phyloP scores from a whole-genome alignment of 2,888 invertebrate species.

The Chymomyza caudatula region DNA sequence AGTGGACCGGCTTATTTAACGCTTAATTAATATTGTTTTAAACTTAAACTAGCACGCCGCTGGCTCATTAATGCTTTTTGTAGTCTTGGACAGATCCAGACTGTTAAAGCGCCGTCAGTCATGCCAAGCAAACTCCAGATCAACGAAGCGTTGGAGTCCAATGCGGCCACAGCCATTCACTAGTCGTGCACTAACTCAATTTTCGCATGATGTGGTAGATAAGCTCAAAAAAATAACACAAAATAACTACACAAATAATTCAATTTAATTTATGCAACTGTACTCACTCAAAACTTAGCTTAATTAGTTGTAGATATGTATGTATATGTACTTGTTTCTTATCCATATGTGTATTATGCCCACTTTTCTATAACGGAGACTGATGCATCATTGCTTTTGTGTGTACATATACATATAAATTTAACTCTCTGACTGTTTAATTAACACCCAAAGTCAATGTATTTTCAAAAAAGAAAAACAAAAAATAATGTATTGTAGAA shows the following conservation, averaged over 20 bases:
- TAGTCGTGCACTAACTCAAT: constrained; percentile 58
- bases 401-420: constrained; percentile 25
- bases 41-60: constrained; percentile 5
- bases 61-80: constrained; percentile 25
- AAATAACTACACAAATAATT: constrained; percentile 10
- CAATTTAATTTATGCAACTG: constrained; percentile 24
- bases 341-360: constrained; percentile 28
- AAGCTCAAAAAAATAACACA: constrained; percentile 25
- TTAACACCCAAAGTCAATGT: constrained; percentile 13
- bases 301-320: constrained; percentile 33
- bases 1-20: constrained; percentile 70
- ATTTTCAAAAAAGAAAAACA: constrained; percentile 13
- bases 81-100: neutral
- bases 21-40: constrained; percentile 52
- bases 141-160: constrained; percentile 36
- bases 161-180: constrained; percentile 50
- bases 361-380: constrained; percentile 55
- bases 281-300: constrained; percentile 21
- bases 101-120: constrained; percentile 23
- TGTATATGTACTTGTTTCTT: neutral
- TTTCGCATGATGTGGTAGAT: constrained; percentile 46
- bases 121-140: constrained; percentile 45
- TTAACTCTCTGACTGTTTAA: constrained; percentile 16
- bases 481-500: constrained; percentile 16
- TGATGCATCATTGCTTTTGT: constrained; percentile 42